Base-by-base conservation (phyloP, 2,797 vertebrate species). In the Neosilurus hyrtlii region DNA sequence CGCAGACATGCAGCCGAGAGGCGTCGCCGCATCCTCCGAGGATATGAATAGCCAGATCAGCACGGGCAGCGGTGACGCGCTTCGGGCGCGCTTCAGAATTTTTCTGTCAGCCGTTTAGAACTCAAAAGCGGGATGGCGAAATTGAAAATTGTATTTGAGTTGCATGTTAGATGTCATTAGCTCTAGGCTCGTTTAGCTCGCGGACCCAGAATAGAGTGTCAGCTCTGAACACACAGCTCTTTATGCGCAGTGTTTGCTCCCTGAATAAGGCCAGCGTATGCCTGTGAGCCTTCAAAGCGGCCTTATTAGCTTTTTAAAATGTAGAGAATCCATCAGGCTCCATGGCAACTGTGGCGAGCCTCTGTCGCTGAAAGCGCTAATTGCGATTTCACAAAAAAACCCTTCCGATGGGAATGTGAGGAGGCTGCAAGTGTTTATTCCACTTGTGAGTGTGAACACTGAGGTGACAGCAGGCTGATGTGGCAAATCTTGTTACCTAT, bases 231-330 rank as follows among this genome's bases (percentile, higher is more conserved):
- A 54, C n/a, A 14, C 16, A 20, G 56, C 57, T 35, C 37, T 86
- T 81, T 81, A 82, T 88, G 72, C 52, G 72, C 54, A 22, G 9
- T 56, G 24, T 49, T 35, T 35, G 26, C 49, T 83, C 78, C 78
- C 63, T 51, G 63, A 70, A 84, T 65, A 54, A 77, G 80, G 43
- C 76, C 68, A 30, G 35, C 24, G 57, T 79, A 75, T n/a, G 68
- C 52, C 81, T 81, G 59, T n/a, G 30, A n/a, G 56, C 81, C 73
- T 88, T 83, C 73, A 9, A 85, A 85, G 71, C 77, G 72, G 84
- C 78, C 76, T 85, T 86, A 85, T 88, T 83, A 85, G 82, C 81
- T 85, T 83, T 63, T 84, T 87, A 80, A 71, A 86, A 87, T 51
- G 71, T 73, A 68, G 62, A 51, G 52, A 82, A 85, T 59, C 75